Evolutionary conservation across 1,140 invertebrate species (phyloP), one percentile per base, ranked within the genome.

Genomic region (Phocides pigmalion): DNA sequence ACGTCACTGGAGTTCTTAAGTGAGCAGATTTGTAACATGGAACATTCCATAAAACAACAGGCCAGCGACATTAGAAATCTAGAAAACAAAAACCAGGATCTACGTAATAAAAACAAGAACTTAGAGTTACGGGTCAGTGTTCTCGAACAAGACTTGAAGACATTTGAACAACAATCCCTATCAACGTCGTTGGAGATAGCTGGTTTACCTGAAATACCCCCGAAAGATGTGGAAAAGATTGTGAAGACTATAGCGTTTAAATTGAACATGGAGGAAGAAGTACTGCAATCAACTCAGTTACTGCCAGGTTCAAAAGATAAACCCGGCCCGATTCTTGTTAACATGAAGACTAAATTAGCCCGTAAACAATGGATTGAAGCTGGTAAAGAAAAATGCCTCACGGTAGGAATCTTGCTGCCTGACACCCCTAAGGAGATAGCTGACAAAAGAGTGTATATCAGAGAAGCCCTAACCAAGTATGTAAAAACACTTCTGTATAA

Each of bases 391-490:
- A 68, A 56, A 56, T 49, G 42, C 28, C 50, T 79, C 3, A 72
- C 63, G 11, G 42, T 65, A 16, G 73, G 66, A 51, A 4, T 37
- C 0, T 2, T 79, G 20, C 6, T 67, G 1, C 64, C 62, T 8
- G 39, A 72, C 1, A 6, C 35, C 14, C 61, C 70, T 6, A 64
- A 66, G 16, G 68, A 77, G 5, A 66, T 67, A 56, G 64, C 68
- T 9, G 64, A 71, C 4, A 62, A 68, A 12, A 53, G 59, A 35
- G 22, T 77, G 8, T 77, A 54, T 47, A 54, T 80, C 5, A 63
- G 72, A 61, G 74, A 77, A 66, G 70, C 74, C n/a, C 28, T 80
- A 44, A 77, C 77, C 5, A 72, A 75, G 46, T 35, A 70, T 47
- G 8, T 66, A 9, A 80, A 73, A 68, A 67, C 70, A 6, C 46